Percentiles rank a stretch among this genome's conserved stretches.
These are phyloP conservation scores for Hermodice carunculata DNA, from an alignment of 2,888 invertebrate genomes.

Conservation along the genomic window DNA sequence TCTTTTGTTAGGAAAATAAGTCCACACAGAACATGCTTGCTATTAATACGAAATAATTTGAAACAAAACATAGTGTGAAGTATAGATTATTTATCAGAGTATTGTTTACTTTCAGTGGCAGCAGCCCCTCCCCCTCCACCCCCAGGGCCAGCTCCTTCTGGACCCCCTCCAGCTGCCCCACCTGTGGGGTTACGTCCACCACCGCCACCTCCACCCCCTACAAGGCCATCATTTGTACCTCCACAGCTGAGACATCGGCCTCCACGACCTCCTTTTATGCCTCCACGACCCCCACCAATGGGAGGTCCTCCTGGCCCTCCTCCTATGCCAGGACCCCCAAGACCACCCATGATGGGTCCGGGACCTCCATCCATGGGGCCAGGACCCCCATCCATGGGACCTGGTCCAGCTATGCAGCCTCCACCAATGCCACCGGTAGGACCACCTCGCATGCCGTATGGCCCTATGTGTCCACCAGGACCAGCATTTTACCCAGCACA, in stretches of 20 bases:
- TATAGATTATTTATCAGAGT: no score
- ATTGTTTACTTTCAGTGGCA: neutral
- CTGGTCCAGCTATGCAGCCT: neutral
- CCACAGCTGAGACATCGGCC: neutral
- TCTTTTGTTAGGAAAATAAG: no score
- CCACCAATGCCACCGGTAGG: neutral
- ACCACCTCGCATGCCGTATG: neutral
- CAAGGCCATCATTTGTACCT: neutral
- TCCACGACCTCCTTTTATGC: slow-evolving; percentile 29
- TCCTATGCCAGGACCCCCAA: slow-evolving; percentile 20
- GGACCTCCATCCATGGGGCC: slow-evolving; percentile 3
- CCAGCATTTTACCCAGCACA: no score
- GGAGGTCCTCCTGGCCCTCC: slow-evolving; percentile 19
- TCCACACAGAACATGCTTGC: no score
- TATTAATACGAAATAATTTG: no score
- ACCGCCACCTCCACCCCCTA: slow-evolving; percentile 16
- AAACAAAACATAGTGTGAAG: neutral
- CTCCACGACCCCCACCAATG: slow-evolving; percentile 32
- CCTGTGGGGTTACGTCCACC: slow-evolving; percentile 21
- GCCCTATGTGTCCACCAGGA: neutral
- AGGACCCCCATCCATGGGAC: neutral
- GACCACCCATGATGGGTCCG: slow-evolving; percentile 32
- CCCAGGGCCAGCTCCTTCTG: slow-evolving; percentile 14
- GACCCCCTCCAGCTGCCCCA: slow-evolving; percentile 19
- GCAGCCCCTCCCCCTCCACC: slow-evolving; percentile 20